phyloP scores from a whole-genome alignment of 2,797 vertebrate genomes.

The Falco concolor region DNA sequence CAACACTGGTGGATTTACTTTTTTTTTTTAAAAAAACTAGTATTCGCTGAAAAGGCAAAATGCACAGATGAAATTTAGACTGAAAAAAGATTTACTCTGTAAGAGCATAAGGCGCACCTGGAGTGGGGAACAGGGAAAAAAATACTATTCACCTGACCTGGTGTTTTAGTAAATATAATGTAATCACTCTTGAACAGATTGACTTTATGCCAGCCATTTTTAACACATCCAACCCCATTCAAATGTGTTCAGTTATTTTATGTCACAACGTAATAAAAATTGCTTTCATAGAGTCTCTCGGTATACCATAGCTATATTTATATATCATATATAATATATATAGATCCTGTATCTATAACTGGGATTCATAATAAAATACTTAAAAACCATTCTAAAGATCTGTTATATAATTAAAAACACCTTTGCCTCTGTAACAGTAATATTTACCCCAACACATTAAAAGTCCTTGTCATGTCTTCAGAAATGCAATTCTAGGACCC shows the following conservation, averaged over 20 bases:
- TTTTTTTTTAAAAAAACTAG: neutral
- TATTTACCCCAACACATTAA: neutral
- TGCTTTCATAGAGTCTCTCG: neutral
- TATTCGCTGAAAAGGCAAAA: neutral
- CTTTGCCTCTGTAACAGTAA: neutral
- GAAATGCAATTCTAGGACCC: neutral
- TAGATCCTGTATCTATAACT: neutral
- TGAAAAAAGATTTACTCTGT: neutral
- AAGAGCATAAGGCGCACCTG: neutral
- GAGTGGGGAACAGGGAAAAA: neutral
- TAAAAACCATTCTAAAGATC: neutral
- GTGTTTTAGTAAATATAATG: neutral
- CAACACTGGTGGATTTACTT: neutral
- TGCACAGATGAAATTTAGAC: neutral
- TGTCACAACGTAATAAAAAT: neutral
- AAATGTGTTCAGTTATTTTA: neutral
- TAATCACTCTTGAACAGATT: neutral
- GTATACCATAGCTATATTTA: neutral
- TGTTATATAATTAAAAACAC: neutral
- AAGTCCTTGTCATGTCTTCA: neutral
- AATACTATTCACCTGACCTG: neutral
- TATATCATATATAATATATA: constrained; percentile 1
- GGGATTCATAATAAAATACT: constrained; percentile 36
- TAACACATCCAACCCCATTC: neutral
- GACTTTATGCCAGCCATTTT: neutral